Conservation (phyloP, 92 coral and sea anemone species). For the Zoanthus solanderi region DNA sequence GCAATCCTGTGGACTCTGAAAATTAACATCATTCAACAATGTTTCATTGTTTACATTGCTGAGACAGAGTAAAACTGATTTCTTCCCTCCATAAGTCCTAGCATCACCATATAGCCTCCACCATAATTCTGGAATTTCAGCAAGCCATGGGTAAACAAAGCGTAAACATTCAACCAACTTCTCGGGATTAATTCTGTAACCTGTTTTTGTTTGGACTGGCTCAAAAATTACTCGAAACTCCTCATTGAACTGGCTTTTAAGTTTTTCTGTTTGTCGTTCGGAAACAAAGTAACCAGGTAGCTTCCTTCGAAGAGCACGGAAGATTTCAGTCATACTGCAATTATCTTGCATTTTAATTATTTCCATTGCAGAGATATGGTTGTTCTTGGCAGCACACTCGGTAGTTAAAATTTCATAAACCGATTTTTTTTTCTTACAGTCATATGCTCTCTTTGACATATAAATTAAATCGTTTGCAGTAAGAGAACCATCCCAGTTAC, state of each 20-base stretch:
- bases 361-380: conserved; percentile 43
- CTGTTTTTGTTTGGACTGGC: conserved; percentile 3
- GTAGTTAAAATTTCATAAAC: conserved; percentile 29
- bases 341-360: conserved; percentile 40
- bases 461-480: conserved; percentile 45
- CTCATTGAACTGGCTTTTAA: neutral
- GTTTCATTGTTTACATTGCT: conserved; percentile 32
- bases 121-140: neutral
- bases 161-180: neutral
- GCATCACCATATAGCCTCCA: conserved; percentile 6
- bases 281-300: conserved; percentile 38
- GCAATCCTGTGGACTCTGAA: conserved; percentile 43
- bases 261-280: neutral
- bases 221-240: neutral
- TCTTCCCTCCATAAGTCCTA: neutral
- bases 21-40: neutral
- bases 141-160: conserved; percentile 29
- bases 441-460: conserved; percentile 35
- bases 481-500: conserved; percentile 49
- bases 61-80: conserved; percentile 18
- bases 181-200: conserved; percentile 14
- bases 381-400: conserved; percentile 22
- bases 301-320: conserved; percentile 34
- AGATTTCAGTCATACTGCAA: conserved; percentile 32
- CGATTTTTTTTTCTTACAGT: conserved; percentile 35